Conservation (phyloP, 2,888 invertebrate genomes). For the Plagodis pulveraria region DNA sequence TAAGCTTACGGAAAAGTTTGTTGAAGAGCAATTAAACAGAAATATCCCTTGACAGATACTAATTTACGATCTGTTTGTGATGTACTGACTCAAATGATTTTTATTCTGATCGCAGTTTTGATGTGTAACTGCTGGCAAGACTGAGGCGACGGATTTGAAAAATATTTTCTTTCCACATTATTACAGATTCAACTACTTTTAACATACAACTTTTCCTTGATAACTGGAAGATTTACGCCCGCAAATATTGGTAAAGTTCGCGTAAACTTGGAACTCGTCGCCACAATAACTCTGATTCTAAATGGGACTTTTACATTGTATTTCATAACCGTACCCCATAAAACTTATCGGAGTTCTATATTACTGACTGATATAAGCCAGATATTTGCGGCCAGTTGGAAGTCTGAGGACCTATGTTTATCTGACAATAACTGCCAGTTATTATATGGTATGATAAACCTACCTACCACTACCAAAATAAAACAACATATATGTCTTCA, state of each 20-base stretch:
- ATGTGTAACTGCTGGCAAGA: too few species aligned
- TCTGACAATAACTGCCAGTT: too few species aligned
- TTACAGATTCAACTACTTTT: constrained; percentile 19
- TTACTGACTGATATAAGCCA: too few species aligned
- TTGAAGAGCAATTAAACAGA: constrained; percentile 15
- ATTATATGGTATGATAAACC: too few species aligned
- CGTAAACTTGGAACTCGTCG: constrained; percentile 19
- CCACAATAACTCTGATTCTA: constrained; percentile 33
- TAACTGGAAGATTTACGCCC: constrained; percentile 55
- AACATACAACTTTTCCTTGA: constrained; percentile 43
- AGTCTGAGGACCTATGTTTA: too few species aligned
- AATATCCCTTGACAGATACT: neutral
- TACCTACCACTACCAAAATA: too few species aligned
- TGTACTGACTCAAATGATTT: too few species aligned
- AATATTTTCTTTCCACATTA: constrained; percentile 15
- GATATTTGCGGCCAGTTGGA: too few species aligned
- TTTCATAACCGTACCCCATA: neutral
- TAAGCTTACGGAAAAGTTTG: constrained; percentile 7
- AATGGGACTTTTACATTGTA: constrained; percentile 33
- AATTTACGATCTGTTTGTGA: too few species aligned
- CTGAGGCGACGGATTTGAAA: neutral
- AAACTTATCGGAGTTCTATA: too few species aligned
- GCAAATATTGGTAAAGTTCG: constrained; percentile 63
- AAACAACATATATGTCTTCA: too few species aligned
- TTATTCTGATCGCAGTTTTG: too few species aligned